Conservation (phyloP, 1,140 invertebrate species). For the Chlorops oryzae region DNA sequence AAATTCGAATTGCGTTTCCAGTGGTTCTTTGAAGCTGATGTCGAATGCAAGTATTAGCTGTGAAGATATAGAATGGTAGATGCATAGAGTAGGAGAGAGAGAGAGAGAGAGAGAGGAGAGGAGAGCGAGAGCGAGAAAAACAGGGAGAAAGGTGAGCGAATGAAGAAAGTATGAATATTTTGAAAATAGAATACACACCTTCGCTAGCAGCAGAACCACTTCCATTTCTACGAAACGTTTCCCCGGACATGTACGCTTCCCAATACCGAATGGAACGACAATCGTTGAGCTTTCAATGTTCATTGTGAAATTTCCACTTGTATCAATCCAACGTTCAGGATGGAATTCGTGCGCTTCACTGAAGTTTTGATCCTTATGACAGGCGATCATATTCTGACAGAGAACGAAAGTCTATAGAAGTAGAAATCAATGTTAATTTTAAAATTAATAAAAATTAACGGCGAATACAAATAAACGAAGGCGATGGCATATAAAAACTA, state of each 20-base stretch:
- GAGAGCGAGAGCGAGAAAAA: background rate
- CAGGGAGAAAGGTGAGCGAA: background rate
- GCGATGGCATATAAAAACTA: too few relatives aligned
- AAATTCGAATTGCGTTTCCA: constrained; percentile 72
- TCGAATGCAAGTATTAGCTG: constrained; percentile 65
- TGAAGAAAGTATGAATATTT: constrained; percentile 1
- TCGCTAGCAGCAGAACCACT: constrained; percentile 66
- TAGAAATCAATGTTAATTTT: constrained; percentile 7
- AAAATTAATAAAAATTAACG: background rate
- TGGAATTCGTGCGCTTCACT: constrained; percentile 64
- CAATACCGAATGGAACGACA: constrained; percentile 82
- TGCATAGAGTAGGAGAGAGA: background rate
- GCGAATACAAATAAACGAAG: too few relatives aligned
- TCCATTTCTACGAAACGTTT: constrained; percentile 75
- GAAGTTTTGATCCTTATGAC: constrained; percentile 72
- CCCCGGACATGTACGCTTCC: constrained; percentile 73
- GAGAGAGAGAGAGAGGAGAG: background rate
- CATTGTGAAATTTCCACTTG: constrained; percentile 43
- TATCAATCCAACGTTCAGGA: constrained; percentile 75
- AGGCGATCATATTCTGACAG: constrained; percentile 78
- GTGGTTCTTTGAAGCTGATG: constrained; percentile 59
- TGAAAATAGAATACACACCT: constrained; percentile 49
- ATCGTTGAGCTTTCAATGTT: constrained; percentile 51
- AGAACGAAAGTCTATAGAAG: constrained; percentile 70
- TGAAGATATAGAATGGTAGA: constrained; percentile 28